Base-by-base conservation (phyloP, 92 coral and sea anemone genomes). In the Phenganax stokvisi region DNA sequence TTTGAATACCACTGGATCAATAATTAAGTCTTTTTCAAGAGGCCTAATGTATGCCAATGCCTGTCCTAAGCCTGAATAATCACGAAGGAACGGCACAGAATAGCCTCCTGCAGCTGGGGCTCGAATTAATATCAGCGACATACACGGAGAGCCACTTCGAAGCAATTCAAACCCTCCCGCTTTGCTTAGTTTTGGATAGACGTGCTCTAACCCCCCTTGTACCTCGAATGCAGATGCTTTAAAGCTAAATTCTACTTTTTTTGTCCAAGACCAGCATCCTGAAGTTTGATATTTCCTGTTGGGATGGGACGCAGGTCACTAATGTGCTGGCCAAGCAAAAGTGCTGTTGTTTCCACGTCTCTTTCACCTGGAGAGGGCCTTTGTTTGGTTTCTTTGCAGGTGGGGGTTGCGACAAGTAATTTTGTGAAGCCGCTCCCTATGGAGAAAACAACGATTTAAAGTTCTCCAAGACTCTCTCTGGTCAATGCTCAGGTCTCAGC, bases 51-150 rank as follows among this genome's bases (percentile, higher is more conserved):
- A 82, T 47, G 81, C 81, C 65, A 86, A 29, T 29, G 89, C 86
- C 86, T 83, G 89, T 17, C 84, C 89, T 56, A 83, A 76, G 54
- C 84, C 81, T 61, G 89, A 64, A 55, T 62, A 55, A 87, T 87
- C 86, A 58, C 84, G 51, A 56, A 87, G 81, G 73, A 83, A 87
- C 12, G 86, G 86, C 37, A 86, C 85, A 52, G 81, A 55, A 82
- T 87, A 87, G 9, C 89, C 89, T 37, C 47, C 47, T 7, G 56
- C 57, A 59, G 85, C 20, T 13, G 82, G 80, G 11, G 82, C 80
- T 58, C 81, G 68, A 6, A 69, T 69, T 51, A 69, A 69, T n/a
- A 51, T 9, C 54, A 31, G 31, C 20, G 55, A 30, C 29, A 51
- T 28, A 69, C 74, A 69, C 28, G 47, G 74, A 9, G 74, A 69